A percentile compares a stretch with the other conserved stretches of the same genome.
phyloP scores from a whole-genome alignment of 2,888 invertebrate genomes.

The Trypoxylon attenuatum region DNA sequence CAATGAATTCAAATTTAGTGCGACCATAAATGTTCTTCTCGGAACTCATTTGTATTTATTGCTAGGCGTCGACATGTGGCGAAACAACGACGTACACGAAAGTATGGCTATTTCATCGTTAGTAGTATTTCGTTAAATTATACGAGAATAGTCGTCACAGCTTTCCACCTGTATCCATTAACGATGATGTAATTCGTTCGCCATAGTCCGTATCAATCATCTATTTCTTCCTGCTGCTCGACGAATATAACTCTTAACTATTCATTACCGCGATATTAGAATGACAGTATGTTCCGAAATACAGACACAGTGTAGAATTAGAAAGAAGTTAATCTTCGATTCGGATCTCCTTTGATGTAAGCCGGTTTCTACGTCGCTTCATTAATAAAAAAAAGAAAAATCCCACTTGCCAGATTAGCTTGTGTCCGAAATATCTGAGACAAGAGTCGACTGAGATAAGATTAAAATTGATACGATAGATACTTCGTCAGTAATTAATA shows the following conservation, averaged over 20 bases:
- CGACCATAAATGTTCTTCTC: conserved; percentile 17
- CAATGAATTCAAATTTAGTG: conserved; percentile 21
- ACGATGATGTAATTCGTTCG: conserved; percentile 8
- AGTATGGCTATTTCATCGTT: background rate
- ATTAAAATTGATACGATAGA: too few relatives aligned
- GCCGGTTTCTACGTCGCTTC: too few relatives aligned
- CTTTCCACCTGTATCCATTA: conserved; percentile 15
- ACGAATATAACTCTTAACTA: background rate
- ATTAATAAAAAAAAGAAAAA: too few relatives aligned
- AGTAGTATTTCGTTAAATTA: background rate
- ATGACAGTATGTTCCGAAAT: background rate
- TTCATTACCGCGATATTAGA: background rate
- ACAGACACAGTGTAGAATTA: too few relatives aligned
- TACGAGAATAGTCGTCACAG: background rate
- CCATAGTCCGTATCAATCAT: conserved; percentile 16
- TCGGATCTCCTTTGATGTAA: too few relatives aligned
- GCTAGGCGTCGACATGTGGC: background rate
- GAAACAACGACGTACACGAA: background rate
- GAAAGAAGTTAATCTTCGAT: too few relatives aligned
- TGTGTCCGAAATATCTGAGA: too few relatives aligned
- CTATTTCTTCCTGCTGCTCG: background rate
- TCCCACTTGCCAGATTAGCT: too few relatives aligned
- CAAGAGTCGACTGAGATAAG: too few relatives aligned
- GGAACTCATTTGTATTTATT: conserved; percentile 11
- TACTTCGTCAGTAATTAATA: too few relatives aligned